Conservation (phyloP, 2,113 vertebrate species). For the Spilogale gracilis region DNA sequence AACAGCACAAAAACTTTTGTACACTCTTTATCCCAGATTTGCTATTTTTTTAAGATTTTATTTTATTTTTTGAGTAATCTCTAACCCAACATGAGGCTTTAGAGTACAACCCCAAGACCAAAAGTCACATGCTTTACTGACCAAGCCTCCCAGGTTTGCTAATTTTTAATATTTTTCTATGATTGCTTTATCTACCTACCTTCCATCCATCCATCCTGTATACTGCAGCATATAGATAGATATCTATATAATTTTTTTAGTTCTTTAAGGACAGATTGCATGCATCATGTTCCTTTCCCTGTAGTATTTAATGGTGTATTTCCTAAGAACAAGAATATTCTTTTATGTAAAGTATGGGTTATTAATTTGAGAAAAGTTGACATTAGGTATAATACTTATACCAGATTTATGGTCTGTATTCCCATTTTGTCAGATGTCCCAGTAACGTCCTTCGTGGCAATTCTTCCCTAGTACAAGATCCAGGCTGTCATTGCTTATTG, state of each 20-base stretch:
- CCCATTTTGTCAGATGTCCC: background rate
- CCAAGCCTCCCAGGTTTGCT: background rate
- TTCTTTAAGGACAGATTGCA: background rate
- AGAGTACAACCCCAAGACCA: background rate
- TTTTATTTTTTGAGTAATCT: background rate
- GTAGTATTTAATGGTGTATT: background rate
- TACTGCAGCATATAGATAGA: background rate
- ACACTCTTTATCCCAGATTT: background rate
- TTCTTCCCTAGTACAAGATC: background rate
- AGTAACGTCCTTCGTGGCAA: background rate
- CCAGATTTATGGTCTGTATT: background rate
- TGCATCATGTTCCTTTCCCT: background rate
- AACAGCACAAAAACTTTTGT: background rate
- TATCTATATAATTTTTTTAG: background rate
- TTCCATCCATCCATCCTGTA: background rate
- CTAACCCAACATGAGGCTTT: background rate
- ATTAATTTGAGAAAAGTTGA: slow-evolving; percentile 15
- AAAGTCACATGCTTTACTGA: background rate
- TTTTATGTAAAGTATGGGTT: background rate
- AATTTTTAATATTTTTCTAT: background rate
- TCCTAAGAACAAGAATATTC: background rate
- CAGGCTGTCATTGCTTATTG: background rate
- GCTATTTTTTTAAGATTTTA: background rate
- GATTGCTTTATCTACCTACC: background rate
- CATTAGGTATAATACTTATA: background rate